Percentiles rank a stretch among this genome's conserved stretches.
phyloP scores from a whole-genome alignment of 2,797 vertebrate genomes.

The Bradypodion ventrale region DNA sequence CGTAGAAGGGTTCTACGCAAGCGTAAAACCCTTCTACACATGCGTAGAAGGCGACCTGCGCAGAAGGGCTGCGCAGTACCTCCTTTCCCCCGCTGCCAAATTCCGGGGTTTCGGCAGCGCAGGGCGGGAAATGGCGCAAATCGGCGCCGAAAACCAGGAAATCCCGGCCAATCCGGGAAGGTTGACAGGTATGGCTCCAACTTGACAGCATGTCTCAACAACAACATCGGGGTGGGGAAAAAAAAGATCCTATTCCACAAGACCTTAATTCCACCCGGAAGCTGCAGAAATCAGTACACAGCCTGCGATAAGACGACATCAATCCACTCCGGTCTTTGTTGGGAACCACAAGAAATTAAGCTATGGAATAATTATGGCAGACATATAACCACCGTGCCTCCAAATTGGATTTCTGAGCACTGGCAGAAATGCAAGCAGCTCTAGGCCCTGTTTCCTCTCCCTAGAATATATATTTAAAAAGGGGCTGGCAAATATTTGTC shows the following conservation, averaged over 20 bases:
- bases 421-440: rapidly evolving
- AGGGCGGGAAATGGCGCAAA: too few species aligned
- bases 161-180: too few species aligned
- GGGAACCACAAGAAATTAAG: not conserved
- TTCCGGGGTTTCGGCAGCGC: too few species aligned
- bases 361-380: not conserved
- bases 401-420: rapidly evolving
- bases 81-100: too few species aligned
- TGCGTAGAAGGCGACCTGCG: too few species aligned
- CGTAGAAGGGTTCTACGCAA: too few species aligned
- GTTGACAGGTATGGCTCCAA: too few species aligned
- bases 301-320: conserved; percentile 15
- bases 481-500: not conserved
- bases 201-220: too few species aligned
- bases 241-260: conserved; percentile 53
- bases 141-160: too few species aligned
- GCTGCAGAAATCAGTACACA: conserved; percentile 7
- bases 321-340: conserved; percentile 17
- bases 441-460: rapidly evolving
- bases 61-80: too few species aligned
- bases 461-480: not conserved
- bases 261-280: conserved; percentile 34
- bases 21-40: too few species aligned
- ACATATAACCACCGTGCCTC: conserved; percentile 12
- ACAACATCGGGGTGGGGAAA: conserved; percentile 61